phyloP scores from a whole-genome alignment of 2,113 vertebrate species.

The Eretmodus cyanostictus region DNA sequence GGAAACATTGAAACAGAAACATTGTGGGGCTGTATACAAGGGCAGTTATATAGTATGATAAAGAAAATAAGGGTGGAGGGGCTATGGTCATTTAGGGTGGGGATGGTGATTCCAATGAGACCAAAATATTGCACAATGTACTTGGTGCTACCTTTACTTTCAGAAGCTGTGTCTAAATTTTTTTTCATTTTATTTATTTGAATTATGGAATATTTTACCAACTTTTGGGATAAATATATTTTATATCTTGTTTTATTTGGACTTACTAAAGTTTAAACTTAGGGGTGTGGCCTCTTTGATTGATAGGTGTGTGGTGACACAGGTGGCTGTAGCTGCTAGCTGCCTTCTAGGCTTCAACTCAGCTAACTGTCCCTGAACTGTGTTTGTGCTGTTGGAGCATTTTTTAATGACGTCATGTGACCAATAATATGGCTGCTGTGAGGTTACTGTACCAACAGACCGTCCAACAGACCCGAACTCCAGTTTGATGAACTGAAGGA shows the following conservation, averaged over 20 bases:
- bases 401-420: neutral
- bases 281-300: neutral
- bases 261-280: neutral
- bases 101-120: neutral
- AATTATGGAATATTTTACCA: neutral
- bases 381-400: neutral
- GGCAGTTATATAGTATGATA: rapidly evolving
- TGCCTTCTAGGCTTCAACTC: neutral
- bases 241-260: neutral
- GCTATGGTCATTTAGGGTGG: neutral
- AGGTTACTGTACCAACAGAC: neutral
- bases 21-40: neutral
- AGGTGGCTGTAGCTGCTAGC: neutral
- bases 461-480: neutral
- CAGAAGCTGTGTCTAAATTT: neutral
- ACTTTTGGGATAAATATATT: neutral
- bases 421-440: neutral
- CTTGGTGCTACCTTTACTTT: neutral
- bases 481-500: neutral
- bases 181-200: neutral
- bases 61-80: neutral
- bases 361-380: neutral
- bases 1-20: neutral
- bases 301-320: neutral
- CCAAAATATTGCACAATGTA: neutral